Base-by-base conservation (phyloP, 2,888 invertebrate genomes). In the Drosophila neotestacea region DNA sequence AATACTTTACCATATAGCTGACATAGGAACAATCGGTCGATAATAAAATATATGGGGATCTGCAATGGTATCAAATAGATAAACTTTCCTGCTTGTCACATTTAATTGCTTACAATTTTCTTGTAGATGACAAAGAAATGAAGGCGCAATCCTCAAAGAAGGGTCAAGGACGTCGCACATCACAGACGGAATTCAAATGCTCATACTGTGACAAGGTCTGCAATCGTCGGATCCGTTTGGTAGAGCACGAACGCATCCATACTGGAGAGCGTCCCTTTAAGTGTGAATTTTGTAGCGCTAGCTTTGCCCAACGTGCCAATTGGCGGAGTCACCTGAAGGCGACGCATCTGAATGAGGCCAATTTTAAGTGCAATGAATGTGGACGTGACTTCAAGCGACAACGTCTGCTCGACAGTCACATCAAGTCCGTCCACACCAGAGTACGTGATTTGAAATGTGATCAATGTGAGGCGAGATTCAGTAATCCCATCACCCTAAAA, bases 251-350 rank as follows among this genome's bases (percentile, higher is more conserved):
- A 90, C 92, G 97, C 34, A 96, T 95, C 4, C 97, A 97, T 74
- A 97, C 97, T 0, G 94, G 96, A 0, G 96, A 96, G 91, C 94
- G 96, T 3, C 96, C 96, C 0, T 96, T 95, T 90, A 94, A 95
- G 75, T 97, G 97, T 88, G 96, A 96, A 77, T 93, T 95, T 51
- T 97, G 97, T 90, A 95, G 95, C 1, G 95, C 96, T 0, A 94
- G 95, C 0, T 97, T 97, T 93, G 95, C 96, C 16, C 97, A 97
- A 92, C 93, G 96, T 27, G 95, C 96, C 38, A 97, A 97, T 93
- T 93, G 97, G 76, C 96, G 96, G 91, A 96, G 96, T 0, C 97
- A 97, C 91, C 95, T 95, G 72, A 94, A 96, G 9, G 96, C 96
- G 1, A 97, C 96, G 0, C 97, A 97, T 90, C 94, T 95, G 54